Percentiles rank a stretch among this genome's conserved stretches.
phyloP scores from a whole-genome alignment of 2,113 vertebrate genomes.

The Poeciliopsis turrubarensis region DNA sequence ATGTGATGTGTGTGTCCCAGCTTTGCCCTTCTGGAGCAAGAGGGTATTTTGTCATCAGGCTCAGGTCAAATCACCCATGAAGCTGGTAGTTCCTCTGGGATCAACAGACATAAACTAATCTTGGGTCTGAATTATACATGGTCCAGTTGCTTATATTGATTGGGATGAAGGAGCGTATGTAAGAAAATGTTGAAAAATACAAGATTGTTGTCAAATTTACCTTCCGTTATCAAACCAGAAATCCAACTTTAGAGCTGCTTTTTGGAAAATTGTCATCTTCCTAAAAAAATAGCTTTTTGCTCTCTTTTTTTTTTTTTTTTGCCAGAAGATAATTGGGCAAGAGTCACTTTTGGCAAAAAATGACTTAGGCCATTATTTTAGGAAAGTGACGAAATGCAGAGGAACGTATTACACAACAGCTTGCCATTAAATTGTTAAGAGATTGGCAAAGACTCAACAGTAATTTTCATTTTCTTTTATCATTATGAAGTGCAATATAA shows the following conservation, averaged over 20 bases:
- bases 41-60: constrained; percentile 5
- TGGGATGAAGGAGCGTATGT: constrained; percentile 17
- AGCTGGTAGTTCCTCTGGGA: constrained; percentile 23
- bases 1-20: neutral
- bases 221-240: neutral
- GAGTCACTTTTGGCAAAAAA: too few relatives aligned
- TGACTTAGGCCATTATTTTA: too few relatives aligned
- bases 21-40: neutral
- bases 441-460: neutral
- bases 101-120: constrained; percentile 5
- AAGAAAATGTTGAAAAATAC: neutral
- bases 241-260: neutral
- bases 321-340: too few relatives aligned
- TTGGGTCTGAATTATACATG: neutral
- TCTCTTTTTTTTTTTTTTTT: too few relatives aligned
- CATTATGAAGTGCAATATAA: neutral
- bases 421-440: neutral
- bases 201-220: neutral
- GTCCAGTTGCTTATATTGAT: constrained; percentile 48
- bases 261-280: too few relatives aligned
- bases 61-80: constrained; percentile 43
- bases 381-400: neutral
- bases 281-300: too few relatives aligned
- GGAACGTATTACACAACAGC: neutral
- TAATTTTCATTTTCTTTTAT: neutral